phyloP scores from a whole-genome alignment of 2,797 vertebrate genomes.

The Manis pentadactyla region DNA sequence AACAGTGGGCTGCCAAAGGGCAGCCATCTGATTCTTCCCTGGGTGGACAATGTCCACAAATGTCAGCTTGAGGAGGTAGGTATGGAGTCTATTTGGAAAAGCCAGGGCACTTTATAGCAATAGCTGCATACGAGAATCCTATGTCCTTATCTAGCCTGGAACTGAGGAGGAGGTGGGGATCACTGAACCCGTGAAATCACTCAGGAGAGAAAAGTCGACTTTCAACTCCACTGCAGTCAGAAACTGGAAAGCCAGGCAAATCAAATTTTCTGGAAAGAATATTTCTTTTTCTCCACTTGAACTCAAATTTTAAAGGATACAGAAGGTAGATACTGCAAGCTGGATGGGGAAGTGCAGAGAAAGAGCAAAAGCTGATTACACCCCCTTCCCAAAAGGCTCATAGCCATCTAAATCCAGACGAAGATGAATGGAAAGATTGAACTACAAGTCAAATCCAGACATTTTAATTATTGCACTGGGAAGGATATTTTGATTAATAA shows the following conservation, averaged over 20 bases:
- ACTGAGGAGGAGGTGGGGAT: neutral
- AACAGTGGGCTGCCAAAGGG: fast-evolving
- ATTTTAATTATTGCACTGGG: neutral
- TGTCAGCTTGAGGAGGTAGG: neutral
- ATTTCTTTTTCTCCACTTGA: neutral
- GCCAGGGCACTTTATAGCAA: neutral
- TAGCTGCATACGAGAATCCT: neutral
- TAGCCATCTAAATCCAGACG: neutral
- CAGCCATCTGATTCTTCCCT: neutral
- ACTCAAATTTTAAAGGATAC: neutral
- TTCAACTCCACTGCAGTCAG: neutral
- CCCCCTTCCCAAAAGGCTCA: neutral
- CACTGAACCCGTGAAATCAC: neutral
- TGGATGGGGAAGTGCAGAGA: neutral
- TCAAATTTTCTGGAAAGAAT: neutral
- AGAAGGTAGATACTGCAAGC: neutral
- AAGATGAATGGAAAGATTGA: neutral
- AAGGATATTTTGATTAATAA: constrained; percentile 1
- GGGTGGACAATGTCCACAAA: neutral
- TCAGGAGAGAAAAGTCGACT: neutral
- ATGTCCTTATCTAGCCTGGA: neutral
- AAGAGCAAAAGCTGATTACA: neutral
- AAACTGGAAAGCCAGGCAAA: neutral
- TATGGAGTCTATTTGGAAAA: neutral
- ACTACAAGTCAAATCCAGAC: neutral